phyloP scores from a whole-genome alignment of 2,797 vertebrate genomes.

The Tolypeutes matacus region DNA sequence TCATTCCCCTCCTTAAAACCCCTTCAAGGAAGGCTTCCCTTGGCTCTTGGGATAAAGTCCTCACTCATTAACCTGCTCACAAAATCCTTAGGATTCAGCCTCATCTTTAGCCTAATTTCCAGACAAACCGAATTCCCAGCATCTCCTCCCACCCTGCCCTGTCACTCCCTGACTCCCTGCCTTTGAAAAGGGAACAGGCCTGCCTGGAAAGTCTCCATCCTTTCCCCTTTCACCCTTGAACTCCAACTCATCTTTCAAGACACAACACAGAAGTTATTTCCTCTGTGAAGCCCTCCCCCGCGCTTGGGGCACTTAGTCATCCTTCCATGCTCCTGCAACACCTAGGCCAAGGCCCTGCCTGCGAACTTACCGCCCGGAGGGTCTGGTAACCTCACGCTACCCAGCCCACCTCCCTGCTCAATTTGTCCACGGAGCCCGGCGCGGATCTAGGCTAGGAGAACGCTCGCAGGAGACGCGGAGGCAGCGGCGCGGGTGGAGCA shows the following conservation, averaged over 20 bases:
- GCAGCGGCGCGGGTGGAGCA: rapidly evolving
- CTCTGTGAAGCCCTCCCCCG: slow-evolving; percentile 43
- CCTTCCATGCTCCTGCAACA: neutral
- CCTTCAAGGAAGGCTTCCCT: neutral
- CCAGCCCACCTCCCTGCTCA: neutral
- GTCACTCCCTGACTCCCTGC: neutral
- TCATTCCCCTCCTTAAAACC: neutral
- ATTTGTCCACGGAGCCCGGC: neutral
- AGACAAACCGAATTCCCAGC: neutral
- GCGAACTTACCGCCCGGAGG: neutral
- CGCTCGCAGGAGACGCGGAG: neutral
- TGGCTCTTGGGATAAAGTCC: neutral
- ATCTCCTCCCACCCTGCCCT: neutral
- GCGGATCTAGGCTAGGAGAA: neutral
- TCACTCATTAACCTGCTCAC: neutral
- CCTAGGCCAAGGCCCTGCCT: neutral
- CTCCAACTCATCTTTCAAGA: slow-evolving; percentile 53
- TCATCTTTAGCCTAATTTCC: neutral
- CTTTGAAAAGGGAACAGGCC: neutral
- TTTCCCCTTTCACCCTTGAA: slow-evolving; percentile 66
- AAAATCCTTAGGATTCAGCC: neutral
- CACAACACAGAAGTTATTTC: slow-evolving; percentile 63
- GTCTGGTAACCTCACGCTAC: neutral
- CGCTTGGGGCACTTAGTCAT: neutral
- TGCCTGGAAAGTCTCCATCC: slow-evolving; percentile 65